phyloP scores from a whole-genome alignment of 1,140 invertebrate species.

The Tribolium madens region DNA sequence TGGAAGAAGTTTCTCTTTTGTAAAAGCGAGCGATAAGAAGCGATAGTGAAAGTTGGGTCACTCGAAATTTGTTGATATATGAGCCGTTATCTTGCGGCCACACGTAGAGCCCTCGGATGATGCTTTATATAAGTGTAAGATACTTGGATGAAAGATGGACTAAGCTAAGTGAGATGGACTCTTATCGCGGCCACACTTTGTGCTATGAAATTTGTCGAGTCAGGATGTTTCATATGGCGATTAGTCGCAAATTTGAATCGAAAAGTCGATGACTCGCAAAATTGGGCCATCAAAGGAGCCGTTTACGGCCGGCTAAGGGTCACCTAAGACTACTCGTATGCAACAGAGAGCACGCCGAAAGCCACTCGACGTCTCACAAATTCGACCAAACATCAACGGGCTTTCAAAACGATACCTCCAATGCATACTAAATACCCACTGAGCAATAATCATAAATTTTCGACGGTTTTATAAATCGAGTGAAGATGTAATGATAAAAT shows the following conservation, averaged over 20 bases:
- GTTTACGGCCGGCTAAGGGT: conserved; percentile 6
- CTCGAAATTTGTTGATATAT: conserved; percentile 39
- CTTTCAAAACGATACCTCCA: background rate
- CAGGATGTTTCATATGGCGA: conserved; percentile 34
- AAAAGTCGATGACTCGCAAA: background rate
- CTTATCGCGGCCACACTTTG: conserved; percentile 28
- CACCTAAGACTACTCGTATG: background rate
- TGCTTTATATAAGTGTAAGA: conserved; percentile 38
- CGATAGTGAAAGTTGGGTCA: conserved; percentile 5
- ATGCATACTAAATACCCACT: background rate
- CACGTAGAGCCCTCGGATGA: conserved; percentile 35
- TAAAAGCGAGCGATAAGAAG: background rate
- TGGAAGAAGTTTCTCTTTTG: background rate
- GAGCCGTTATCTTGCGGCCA: conserved; percentile 23
- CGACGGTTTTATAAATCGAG: background rate
- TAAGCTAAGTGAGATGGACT: conserved; percentile 39
- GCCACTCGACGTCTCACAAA: background rate
- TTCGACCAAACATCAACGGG: background rate
- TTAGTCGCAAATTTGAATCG: conserved; percentile 14
- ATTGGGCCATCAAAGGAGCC: conserved; percentile 7
- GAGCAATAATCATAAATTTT: background rate
- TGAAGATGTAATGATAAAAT: conserved; percentile 16
- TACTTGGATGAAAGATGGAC: conserved; percentile 43
- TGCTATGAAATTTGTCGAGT: conserved; percentile 43
- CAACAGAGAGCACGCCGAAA: background rate